A percentile compares a stretch with the other conserved stretches of the same genome.
phyloP scores from a whole-genome alignment of 2,797 vertebrate species.

The Syngnathus acus region DNA sequence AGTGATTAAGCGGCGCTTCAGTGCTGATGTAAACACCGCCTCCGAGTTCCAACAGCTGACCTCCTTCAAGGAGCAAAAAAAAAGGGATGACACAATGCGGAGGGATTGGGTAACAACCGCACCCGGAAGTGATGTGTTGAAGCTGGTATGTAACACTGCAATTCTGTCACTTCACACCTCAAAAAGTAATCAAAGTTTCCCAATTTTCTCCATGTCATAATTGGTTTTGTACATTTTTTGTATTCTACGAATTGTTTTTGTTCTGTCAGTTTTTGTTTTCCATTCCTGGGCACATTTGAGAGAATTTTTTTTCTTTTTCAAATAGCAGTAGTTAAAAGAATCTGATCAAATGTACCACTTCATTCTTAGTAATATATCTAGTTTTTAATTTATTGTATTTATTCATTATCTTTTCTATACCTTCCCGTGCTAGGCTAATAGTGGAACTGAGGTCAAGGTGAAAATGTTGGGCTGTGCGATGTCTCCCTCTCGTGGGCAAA shows the following conservation, averaged over 20 bases:
- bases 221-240: not conserved
- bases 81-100: not conserved
- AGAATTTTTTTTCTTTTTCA: too few species aligned
- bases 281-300: too few species aligned
- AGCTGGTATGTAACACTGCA: not conserved
- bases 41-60: constrained; percentile 32
- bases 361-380: not conserved
- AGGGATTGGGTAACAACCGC: not conserved
- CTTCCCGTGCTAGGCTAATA: not conserved
- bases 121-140: constrained; percentile 16
- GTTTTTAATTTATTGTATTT: not conserved
- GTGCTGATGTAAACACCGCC: constrained; percentile 47
- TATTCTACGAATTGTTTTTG: not conserved
- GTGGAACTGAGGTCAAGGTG: not conserved
- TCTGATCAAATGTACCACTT: too few species aligned
- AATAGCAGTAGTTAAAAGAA: too few species aligned
- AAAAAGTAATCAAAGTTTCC: not conserved
- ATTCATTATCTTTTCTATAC: not conserved
- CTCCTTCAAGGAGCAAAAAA: not conserved
- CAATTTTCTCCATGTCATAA: not conserved
- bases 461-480: constrained; percentile 31
- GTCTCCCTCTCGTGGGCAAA: constrained; percentile 54
- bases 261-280: not conserved
- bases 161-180: not conserved
- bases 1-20: constrained; percentile 42